phyloP scores from a whole-genome alignment of 2,113 vertebrate genomes.

The Ailurus styani region DNA sequence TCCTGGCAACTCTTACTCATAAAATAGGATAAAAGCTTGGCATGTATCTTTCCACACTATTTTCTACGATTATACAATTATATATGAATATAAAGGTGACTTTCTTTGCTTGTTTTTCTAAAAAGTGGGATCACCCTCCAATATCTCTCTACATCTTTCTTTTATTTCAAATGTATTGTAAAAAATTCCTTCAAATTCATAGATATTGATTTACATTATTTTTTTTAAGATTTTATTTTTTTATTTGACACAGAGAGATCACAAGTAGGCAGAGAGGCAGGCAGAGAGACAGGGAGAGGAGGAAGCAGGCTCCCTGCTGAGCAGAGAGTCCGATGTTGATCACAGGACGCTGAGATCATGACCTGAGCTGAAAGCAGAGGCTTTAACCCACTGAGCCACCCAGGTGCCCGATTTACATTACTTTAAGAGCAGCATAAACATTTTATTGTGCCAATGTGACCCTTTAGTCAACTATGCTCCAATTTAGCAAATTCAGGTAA shows the following conservation, averaged over 20 bases:
- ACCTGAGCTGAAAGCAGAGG: too few relatives aligned
- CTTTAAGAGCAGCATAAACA: not conserved
- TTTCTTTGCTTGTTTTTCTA: not conserved
- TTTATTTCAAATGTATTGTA: not conserved
- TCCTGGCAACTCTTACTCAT: not conserved
- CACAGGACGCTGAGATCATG: too few relatives aligned
- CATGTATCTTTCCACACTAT: not conserved
- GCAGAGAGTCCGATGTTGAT: too few relatives aligned
- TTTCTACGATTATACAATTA: not conserved
- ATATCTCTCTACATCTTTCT: not conserved
- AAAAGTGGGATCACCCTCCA: not conserved
- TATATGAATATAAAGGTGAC: not conserved
- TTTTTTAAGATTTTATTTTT: too few relatives aligned
- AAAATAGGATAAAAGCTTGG: not conserved
- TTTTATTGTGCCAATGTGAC: not conserved
- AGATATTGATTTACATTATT: not conserved
- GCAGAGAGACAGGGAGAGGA: too few relatives aligned
- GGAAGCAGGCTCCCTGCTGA: too few relatives aligned
- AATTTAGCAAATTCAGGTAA: not conserved
- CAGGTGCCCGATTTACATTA: not conserved
- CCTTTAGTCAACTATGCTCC: not conserved
- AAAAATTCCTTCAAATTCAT: not conserved
- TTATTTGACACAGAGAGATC: too few relatives aligned
- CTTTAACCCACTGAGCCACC: too few relatives aligned
- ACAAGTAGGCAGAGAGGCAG: too few relatives aligned